A percentile compares a stretch with the other conserved stretches of the same genome.
These are phyloP conservation scores for Archegozetes longisetosus DNA, from an alignment of 1,140 invertebrate genomes.

Conservation along the genomic window DNA sequence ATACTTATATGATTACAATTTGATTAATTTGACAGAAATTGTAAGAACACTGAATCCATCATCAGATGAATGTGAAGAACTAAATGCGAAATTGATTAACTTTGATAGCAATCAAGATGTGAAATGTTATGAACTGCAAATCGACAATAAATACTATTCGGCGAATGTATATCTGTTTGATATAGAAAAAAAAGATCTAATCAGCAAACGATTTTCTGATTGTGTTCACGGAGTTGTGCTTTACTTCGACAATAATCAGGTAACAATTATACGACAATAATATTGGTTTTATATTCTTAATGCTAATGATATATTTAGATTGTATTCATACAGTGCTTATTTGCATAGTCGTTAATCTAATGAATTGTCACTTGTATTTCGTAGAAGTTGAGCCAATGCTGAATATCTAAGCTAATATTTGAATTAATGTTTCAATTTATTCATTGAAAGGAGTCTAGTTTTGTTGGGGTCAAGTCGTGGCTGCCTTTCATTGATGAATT, in stretches of 20 bases:
- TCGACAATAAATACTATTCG: slow-evolving; percentile 9
- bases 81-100: background rate
- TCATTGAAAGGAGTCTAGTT: slow-evolving; percentile 18
- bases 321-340: no score
- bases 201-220: slow-evolving; percentile 3
- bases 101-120: background rate
- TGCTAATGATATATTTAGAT: background rate
- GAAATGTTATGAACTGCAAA: background rate
- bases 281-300: background rate
- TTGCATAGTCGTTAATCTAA: no score
- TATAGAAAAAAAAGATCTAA: background rate
- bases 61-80: no score
- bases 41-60: no score
- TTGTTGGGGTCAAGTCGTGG: slow-evolving; percentile 33
- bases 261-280: background rate
- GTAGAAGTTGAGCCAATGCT: no score
- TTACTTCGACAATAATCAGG: slow-evolving; percentile 3
- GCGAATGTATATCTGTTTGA: slow-evolving; percentile 2
- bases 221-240: slow-evolving; percentile 5
- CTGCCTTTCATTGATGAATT: slow-evolving; percentile 35
- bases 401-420: no score
- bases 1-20: no score
- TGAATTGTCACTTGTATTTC: no score
- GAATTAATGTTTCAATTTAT: no score
- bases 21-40: no score